phyloP scores from a whole-genome alignment of 2,888 invertebrate species.

The Melinopterus prodromus region DNA sequence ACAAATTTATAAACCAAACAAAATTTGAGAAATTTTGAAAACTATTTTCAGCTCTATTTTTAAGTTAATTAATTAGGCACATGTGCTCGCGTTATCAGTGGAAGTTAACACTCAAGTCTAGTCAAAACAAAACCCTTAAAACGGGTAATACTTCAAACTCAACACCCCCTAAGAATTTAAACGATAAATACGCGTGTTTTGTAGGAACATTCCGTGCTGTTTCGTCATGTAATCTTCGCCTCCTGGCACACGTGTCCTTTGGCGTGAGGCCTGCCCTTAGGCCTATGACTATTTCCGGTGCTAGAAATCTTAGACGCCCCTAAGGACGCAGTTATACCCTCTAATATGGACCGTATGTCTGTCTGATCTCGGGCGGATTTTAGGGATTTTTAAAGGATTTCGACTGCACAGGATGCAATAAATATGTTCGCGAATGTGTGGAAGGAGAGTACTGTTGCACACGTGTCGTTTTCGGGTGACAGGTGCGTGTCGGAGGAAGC shows the following conservation, averaged over 20 bases:
- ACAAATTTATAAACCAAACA: not conserved
- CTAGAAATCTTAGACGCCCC: not conserved
- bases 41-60: not conserved
- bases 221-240: not conserved
- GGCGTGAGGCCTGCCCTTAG: too few species aligned
- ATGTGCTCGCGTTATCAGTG: not conserved
- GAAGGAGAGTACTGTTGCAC: not conserved
- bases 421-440: constrained; percentile 23
- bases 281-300: not conserved
- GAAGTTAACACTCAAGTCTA: not conserved
- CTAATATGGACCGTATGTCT: constrained; percentile 4
- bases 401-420: constrained; percentile 21
- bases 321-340: not conserved
- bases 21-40: not conserved
- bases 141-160: not conserved
- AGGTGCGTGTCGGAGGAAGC: not conserved
- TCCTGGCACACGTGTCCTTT: not conserved
- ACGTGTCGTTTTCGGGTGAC: not conserved
- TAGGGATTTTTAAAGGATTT: not conserved
- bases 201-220: not conserved
- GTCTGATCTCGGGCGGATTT: not conserved
- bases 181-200: not conserved
- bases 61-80: not conserved
- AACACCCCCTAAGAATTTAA: not conserved
- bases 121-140: not conserved